Conservation (phyloP, 2,888 invertebrate species). For the Melitaea athalia region DNA sequence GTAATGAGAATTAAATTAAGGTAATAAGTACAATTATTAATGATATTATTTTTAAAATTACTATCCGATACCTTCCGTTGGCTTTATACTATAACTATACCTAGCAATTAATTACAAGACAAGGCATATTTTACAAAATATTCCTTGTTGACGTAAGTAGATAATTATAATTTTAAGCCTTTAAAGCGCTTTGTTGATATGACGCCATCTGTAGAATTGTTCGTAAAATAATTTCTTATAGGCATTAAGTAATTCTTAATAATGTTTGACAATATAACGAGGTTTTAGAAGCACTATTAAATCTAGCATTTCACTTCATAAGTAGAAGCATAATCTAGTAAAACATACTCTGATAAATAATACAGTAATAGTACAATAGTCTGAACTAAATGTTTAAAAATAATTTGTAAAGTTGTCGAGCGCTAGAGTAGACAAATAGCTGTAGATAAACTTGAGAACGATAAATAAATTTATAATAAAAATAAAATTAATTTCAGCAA, state of each 20-base stretch:
- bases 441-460: slow-evolving; percentile 3
- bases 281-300: slow-evolving; percentile 24
- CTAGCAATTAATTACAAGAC: slow-evolving; percentile 15
- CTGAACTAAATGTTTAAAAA: not conserved
- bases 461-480: too few species aligned
- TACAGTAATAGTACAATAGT: not conserved
- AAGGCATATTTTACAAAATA: slow-evolving; percentile 12
- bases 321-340: not conserved
- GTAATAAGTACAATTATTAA: slow-evolving; percentile 53
- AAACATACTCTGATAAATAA: not conserved
- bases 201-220: slow-evolving; percentile 27
- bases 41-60: slow-evolving; percentile 43
- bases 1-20: slow-evolving; percentile 61
- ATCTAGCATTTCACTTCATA: slow-evolving; percentile 3
- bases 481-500: not conserved
- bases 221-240: slow-evolving; percentile 31
- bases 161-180: slow-evolving; percentile 21
- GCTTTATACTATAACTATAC: slow-evolving; percentile 28
- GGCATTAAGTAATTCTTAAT: slow-evolving; percentile 43
- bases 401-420: slow-evolving; percentile 10
- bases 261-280: slow-evolving; percentile 27
- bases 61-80: slow-evolving; percentile 40
- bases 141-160: slow-evolving; percentile 20
- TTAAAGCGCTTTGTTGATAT: slow-evolving; percentile 35
- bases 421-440: slow-evolving; percentile 26